These are phyloP conservation scores for Carposina sasakii DNA, from an alignment of 1,140 invertebrate species.

Conservation along the genomic window DNA sequence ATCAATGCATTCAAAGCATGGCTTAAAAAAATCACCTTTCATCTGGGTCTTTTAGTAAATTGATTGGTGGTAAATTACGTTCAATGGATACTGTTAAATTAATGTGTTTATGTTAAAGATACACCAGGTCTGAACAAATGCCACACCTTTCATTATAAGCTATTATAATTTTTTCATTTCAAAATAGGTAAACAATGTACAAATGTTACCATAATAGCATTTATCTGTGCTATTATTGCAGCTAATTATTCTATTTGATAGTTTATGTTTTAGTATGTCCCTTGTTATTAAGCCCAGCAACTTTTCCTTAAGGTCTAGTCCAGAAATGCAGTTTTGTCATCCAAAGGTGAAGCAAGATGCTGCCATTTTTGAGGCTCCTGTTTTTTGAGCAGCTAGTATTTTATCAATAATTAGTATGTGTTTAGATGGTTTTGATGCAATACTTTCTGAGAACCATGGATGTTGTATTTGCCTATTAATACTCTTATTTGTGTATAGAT, in stretches of 20 bases:
- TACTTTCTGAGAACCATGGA: slow-evolving; percentile 75
- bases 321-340: slow-evolving; percentile 66
- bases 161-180: too few species aligned
- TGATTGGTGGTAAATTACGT: too few species aligned
- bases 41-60: too few species aligned
- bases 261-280: slow-evolving; percentile 74
- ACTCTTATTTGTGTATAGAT: slow-evolving; percentile 79
- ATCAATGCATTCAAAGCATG: too few species aligned
- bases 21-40: too few species aligned
- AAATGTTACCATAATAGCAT: too few species aligned
- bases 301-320: slow-evolving; percentile 75
- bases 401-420: slow-evolving; percentile 75
- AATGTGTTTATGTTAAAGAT: too few species aligned
- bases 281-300: slow-evolving; percentile 50
- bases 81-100: too few species aligned
- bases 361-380: slow-evolving; percentile 65
- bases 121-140: too few species aligned
- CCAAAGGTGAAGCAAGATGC: too few species aligned
- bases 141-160: too few species aligned
- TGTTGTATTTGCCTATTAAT: slow-evolving; percentile 77
- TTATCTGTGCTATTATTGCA: slow-evolving; percentile 76
- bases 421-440: slow-evolving; percentile 76
- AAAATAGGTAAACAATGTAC: too few species aligned
- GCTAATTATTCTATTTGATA: slow-evolving; percentile 65
- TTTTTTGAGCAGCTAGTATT: slow-evolving; percentile 45